Conservation (phyloP, 2,888 invertebrate species). For the Nasonia oneida region DNA sequence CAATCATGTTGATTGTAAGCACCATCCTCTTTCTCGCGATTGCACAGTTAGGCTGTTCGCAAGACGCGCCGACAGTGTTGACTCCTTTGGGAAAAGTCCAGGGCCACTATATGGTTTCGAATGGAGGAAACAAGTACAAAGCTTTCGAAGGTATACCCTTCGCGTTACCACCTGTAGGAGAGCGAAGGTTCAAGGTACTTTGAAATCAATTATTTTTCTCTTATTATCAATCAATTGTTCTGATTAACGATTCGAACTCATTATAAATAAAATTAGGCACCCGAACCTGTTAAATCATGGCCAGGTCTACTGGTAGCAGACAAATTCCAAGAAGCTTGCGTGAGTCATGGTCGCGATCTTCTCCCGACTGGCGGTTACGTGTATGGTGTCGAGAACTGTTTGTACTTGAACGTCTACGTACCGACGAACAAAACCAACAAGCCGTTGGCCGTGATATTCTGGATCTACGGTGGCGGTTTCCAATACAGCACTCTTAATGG, state of each 20-base stretch:
- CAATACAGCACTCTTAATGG: constrained; percentile 78
- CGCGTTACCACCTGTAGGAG: background rate
- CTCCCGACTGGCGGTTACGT: constrained; percentile 24
- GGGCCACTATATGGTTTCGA: background rate
- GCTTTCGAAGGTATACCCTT: constrained; percentile 11
- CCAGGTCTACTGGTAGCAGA: constrained; percentile 62
- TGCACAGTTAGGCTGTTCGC: background rate
- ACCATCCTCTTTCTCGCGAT: background rate
- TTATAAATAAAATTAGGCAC: constrained; percentile 60
- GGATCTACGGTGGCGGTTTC: constrained; percentile 74
- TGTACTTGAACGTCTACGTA: constrained; percentile 67
- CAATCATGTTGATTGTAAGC: background rate
- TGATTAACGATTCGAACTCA: background rate
- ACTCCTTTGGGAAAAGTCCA: constrained; percentile 16
- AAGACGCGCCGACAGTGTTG: background rate
- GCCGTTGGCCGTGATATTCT: constrained; percentile 70
- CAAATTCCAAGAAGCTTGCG: constrained; percentile 60
- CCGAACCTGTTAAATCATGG: constrained; percentile 63
- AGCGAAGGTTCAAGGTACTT: constrained; percentile 3
- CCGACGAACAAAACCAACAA: constrained; percentile 32
- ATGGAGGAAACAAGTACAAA: background rate
- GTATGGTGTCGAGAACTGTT: constrained; percentile 66
- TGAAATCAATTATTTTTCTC: background rate
- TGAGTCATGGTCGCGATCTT: constrained; percentile 61
- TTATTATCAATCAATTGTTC: background rate